Base-by-base conservation (phyloP, 2,888 invertebrate genomes). In the Tipula lateralis region DNA sequence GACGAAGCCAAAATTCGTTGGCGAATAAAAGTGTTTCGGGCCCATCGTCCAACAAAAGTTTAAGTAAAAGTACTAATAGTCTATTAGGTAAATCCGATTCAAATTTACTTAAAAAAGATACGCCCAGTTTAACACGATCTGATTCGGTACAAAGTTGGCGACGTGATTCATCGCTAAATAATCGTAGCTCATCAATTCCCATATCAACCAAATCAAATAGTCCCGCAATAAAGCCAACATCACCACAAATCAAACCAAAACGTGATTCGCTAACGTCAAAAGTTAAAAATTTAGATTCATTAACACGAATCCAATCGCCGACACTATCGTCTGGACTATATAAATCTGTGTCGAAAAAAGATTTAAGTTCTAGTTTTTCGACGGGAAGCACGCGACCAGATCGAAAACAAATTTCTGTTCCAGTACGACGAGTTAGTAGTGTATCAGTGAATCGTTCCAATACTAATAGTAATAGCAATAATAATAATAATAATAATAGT, bases 201-300 rank as follows among this genome's bases (percentile, higher is more conserved):
- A 36, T 44, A 83, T 39, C 30, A 29, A 39, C 83, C 44, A 84
- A 29, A 36, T 44, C 83, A 16, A 24, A 7, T 24, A 85, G 85
- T 85, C 87, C 86, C 85, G 84, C 85, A 86, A 83, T 84, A 86
- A 86, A 86, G 88, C 85, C 88, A 83, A 89, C 89, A 86, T 90
- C 90, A 84, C 90, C 89, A 85, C 85, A 90, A 87, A 89, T 89
- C 84, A 90, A 90, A 87, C 87, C 88, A 44, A 91, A 90, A 87
- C 89, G 90, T 84, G 92, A 92, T 87, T 92, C 92, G 85, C 89
- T 92, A 83, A 91, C 91, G 85, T 91, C 91, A 84, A 91, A 91
- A 87, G 89, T 91, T 85, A 89, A 91, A 85, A 91, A 91, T 87
- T 89, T 91, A 87, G 92, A 92, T 86, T 92, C 92, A 32, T 87